These are phyloP conservation scores for Fratercula arctica DNA, from an alignment of 2,797 vertebrate genomes.

Conservation along the genomic window DNA sequence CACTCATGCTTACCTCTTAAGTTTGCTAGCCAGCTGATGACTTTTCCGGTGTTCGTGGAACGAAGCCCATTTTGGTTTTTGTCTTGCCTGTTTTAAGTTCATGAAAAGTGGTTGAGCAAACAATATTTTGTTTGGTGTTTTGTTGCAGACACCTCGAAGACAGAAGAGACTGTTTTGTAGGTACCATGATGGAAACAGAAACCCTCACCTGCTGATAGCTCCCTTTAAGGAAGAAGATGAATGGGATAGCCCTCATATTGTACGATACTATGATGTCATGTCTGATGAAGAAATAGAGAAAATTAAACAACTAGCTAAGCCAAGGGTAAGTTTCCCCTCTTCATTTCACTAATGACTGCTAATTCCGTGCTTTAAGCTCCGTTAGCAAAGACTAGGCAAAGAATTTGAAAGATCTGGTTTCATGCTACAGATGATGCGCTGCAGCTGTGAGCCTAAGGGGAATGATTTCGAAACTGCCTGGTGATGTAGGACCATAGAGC, in stretches of 20 bases:
- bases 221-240: constrained; percentile 94
- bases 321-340: constrained; percentile 80
- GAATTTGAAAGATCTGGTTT: constrained; percentile 5
- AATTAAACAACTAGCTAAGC: constrained; percentile 94
- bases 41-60: not conserved
- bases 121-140: not conserved
- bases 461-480: not conserved
- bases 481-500: not conserved
- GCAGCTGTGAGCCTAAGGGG: not conserved
- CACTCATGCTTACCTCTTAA: not conserved
- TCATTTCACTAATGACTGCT: not conserved
- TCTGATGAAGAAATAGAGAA: constrained; percentile 88
- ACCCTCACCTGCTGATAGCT: constrained; percentile 87
- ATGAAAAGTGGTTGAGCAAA: not conserved
- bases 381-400: not conserved
- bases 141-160: constrained; percentile 81
- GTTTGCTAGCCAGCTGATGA: not conserved
- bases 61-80: not conserved
- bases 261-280: constrained; percentile 88
- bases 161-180: constrained; percentile 91
- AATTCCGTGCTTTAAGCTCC: not conserved
- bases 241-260: constrained; percentile 96
- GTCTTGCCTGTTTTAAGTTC: not conserved
- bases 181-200: constrained; percentile 86
- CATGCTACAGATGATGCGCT: not conserved